Evolutionary conservation across 2,797 vertebrate species (phyloP).

Genomic region (Xiphophorus birchmanni): DNA sequence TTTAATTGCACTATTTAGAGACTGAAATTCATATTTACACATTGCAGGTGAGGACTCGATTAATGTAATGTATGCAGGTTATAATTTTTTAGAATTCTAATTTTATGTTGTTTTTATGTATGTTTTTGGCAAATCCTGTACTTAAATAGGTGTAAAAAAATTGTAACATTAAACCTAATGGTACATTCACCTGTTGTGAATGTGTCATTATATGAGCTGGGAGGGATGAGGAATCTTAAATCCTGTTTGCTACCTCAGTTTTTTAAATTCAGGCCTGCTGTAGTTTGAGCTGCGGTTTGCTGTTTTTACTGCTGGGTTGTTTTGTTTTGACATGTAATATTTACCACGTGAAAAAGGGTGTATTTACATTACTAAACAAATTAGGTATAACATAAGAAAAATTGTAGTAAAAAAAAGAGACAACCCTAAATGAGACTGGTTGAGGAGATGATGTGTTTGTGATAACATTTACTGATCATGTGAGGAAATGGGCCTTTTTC

Average conservation of each 20-base stretch:
- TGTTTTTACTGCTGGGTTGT: conserved; percentile 23
- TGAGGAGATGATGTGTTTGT: conserved; percentile 2
- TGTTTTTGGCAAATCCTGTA: neutral
- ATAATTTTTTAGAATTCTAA: neutral
- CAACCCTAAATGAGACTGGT: conserved; percentile 1
- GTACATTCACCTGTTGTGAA: neutral
- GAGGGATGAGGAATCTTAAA: neutral
- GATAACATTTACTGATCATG: conserved; percentile 7
- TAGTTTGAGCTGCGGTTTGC: conserved; percentile 44
- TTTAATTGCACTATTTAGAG: neutral
- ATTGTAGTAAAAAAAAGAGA: neutral
- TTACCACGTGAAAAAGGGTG: neutral
- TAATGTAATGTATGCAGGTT: neutral
- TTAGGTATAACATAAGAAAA: conserved; percentile 27
- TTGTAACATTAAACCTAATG: neutral
- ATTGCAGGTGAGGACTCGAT: neutral
- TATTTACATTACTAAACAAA: conserved; percentile 20
- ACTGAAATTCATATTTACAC: neutral
- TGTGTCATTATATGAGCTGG: neutral
- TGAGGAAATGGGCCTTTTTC: conserved; percentile 40
- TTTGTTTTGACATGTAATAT: conserved; percentile 18
- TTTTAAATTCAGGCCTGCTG: conserved; percentile 52
- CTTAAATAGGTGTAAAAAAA: neutral
- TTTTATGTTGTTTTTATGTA: neutral
- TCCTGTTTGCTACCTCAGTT: conserved; percentile 15